Conservation (phyloP, 1,140 invertebrate species). For the Cyclina sinensis region DNA sequence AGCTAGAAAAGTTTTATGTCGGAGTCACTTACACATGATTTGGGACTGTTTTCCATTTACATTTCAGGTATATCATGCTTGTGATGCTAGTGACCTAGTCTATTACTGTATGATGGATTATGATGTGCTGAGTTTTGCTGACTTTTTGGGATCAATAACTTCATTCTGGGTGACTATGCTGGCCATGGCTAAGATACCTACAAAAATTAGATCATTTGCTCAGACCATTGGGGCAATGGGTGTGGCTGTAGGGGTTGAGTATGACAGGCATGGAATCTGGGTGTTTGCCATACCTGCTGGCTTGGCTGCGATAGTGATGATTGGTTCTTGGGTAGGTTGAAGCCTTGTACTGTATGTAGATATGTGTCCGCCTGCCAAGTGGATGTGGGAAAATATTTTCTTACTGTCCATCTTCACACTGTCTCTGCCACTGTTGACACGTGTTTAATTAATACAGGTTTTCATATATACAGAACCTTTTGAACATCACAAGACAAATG, state of each 20-base stretch:
- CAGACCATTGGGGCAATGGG: conserved; percentile 94
- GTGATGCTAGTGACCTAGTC: conserved; percentile 87
- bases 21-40: no score
- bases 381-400: no score
- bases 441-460: no score
- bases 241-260: conserved; percentile 93
- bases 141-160: conserved; percentile 95
- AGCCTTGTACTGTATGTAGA: not conserved
- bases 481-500: no score
- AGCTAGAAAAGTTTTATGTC: no score
- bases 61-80: conserved; percentile 90
- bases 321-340: conserved; percentile 87
- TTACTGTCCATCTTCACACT: no score
- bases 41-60: no score
- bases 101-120: conserved; percentile 87
- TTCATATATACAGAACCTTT: no score
- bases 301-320: conserved; percentile 89
- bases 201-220: conserved; percentile 89
- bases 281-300: conserved; percentile 93
- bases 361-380: no score
- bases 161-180: conserved; percentile 96
- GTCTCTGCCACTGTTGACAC: no score
- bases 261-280: conserved; percentile 94
- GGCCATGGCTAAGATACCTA: conserved; percentile 93
- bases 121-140: conserved; percentile 94